Base-by-base conservation (phyloP, 2,888 invertebrate species). In the Allolobophora icterica region DNA sequence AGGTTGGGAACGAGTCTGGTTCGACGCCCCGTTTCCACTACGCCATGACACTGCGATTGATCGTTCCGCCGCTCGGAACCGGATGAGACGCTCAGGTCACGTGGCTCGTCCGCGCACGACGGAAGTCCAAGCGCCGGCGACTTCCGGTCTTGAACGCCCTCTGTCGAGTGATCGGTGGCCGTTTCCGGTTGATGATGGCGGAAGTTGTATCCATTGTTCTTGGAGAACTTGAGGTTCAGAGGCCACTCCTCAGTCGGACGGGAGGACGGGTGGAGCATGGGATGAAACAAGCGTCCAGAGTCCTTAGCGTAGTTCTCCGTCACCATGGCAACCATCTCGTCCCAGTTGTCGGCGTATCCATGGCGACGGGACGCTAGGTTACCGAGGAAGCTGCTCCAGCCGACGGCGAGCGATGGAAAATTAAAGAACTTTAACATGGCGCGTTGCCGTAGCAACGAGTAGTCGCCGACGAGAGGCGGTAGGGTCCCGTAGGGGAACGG, bases 261-360 rank as follows among this genome's bases (percentile, higher is more conserved):
- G 35, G 87, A 19, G 87, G 34, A 21, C 35, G 87, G 35, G 17
- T 35, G 34, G 19, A 35, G 34, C 35, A 21, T 35, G 24, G 34
- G 4, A 30, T n/a, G 71, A 71, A 71, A n/a, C 21, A 19, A 0
- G 33, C 87, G 35, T 34, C 35, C 84, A 35, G 34, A 19, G 21
- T 87, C 87, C 6, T 34, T 87, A 1, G 71, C 30, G 11, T n/a
- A 30, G 38, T 87, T 38, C 6, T 87, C 87, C 35, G 87, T 87
- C 0, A 24, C 35, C 87, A 87, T 87, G 87, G 87, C 35, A 35
- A 87, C 87, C 35, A 38, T 38, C 19, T 34, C 87, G 87, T 87
- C 87, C 87, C 87, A 87, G 38, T 8, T 38, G 87, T 87, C 34
- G 38, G n/a, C 35, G 87, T 87, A 87, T 13, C 87, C 87, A 87